A percentile compares a stretch with the other conserved stretches of the same genome.
phyloP scores from a whole-genome alignment of 2,888 invertebrate species.

The Galeruca laticollis region DNA sequence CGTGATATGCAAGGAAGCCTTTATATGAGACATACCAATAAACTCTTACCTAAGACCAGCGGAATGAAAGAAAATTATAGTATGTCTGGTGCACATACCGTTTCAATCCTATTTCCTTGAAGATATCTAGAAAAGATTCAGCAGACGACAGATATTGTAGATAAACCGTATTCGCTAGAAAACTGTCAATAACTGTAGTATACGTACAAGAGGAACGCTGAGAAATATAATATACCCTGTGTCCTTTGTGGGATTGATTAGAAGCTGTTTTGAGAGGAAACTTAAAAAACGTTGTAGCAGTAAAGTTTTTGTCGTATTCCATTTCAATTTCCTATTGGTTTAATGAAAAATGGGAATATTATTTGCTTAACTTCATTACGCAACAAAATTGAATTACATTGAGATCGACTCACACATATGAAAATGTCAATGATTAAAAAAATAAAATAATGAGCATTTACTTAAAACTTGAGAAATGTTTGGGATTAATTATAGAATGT shows the following conservation, averaged over 20 bases:
- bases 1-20: background rate
- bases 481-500: too few relatives aligned
- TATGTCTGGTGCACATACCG: background rate
- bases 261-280: too few relatives aligned
- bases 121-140: constrained; percentile 10
- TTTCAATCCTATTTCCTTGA: constrained; percentile 1
- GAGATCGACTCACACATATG: too few relatives aligned
- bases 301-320: too few relatives aligned
- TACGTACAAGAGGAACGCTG: background rate
- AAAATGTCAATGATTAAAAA: too few relatives aligned
- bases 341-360: too few relatives aligned
- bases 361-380: too few relatives aligned
- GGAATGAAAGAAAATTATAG: background rate
- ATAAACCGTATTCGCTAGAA: background rate
- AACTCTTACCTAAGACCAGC: background rate
- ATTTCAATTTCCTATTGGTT: too few relatives aligned
- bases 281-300: too few relatives aligned
- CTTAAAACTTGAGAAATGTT: too few relatives aligned
- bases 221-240: background rate
- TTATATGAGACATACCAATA: constrained; percentile 2
- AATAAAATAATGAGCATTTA: too few relatives aligned
- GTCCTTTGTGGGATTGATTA: background rate
- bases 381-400: too few relatives aligned
- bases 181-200: background rate
- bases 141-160: constrained; percentile 1